Evolutionary conservation across 2,888 invertebrate species (phyloP).

Genomic region (Aquatica leii): DNA sequence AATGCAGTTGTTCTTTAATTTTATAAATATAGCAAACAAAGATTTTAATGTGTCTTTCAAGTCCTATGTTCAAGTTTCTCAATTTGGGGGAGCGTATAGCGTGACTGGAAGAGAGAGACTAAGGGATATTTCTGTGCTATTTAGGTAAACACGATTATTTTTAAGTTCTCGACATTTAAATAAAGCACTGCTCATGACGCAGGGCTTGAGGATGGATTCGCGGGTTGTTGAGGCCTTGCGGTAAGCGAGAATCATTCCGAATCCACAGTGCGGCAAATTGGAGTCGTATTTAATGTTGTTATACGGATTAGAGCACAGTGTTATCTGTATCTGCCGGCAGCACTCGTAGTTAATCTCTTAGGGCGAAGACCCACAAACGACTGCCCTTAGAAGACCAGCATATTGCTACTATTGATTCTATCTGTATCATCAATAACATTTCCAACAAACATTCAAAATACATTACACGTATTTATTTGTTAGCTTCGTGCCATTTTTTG

Average conservation of each 20-base stretch:
- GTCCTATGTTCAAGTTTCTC: conserved; percentile 43
- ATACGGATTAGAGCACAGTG: conserved; percentile 60
- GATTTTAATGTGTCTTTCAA: conserved; percentile 49
- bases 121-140: conserved; percentile 46
- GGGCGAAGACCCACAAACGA: conserved; percentile 42
- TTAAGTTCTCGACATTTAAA: conserved; percentile 50
- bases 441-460: conserved; percentile 19
- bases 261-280: conserved; percentile 65
- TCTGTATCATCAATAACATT: conserved; percentile 34
- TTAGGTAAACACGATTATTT: conserved; percentile 52
- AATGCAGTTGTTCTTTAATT: conserved; percentile 48
- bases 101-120: conserved; percentile 45
- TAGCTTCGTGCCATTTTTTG: neutral
- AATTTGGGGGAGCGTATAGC: conserved; percentile 48
- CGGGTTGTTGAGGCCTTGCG: conserved; percentile 54
- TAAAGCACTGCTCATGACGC: conserved; percentile 46
- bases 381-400: conserved; percentile 36
- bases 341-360: conserved; percentile 59
- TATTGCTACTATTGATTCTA: conserved; percentile 37
- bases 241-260: conserved; percentile 58
- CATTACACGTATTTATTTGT: neutral
- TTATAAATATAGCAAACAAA: conserved; percentile 51
- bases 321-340: conserved; percentile 60
- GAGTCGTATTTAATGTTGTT: conserved; percentile 65
- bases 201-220: conserved; percentile 48